Percentiles rank a stretch among this genome's conserved stretches.
Conservation (phyloP, 64 coral and sea anemone species). For the Stichodactyla mertensii region DNA sequence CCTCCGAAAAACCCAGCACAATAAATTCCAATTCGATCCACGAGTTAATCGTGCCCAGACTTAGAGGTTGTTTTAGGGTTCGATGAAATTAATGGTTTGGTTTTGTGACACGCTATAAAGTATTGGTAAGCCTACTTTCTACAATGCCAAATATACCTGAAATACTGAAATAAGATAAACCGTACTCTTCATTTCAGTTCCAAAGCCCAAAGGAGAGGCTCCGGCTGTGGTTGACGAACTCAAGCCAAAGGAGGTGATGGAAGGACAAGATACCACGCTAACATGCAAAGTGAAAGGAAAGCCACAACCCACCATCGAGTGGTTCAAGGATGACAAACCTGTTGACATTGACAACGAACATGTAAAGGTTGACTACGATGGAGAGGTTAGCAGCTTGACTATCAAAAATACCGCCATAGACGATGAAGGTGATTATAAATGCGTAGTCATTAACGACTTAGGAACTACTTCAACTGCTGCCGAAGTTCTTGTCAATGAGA, state of each 20-base stretch:
- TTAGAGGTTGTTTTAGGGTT: too few species aligned
- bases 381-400: conserved; percentile 41
- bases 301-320: conserved; percentile 71
- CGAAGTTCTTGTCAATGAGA: conserved; percentile 61
- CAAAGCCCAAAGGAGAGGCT: conserved; percentile 40
- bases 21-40: too few species aligned
- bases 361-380: conserved; percentile 56
- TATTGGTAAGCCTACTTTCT: neutral
- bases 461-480: conserved; percentile 44
- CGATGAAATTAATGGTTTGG: too few species aligned
- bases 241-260: conserved; percentile 33
- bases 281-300: conserved; percentile 58
- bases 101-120: too few species aligned
- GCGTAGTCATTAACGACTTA: conserved; percentile 49
- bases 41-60: too few species aligned
- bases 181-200: conserved; percentile 4
- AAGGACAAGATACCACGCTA: conserved; percentile 51
- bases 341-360: conserved; percentile 45
- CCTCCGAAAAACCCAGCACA: too few species aligned
- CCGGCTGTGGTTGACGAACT: conserved; percentile 35
- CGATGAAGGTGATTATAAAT: conserved; percentile 84
- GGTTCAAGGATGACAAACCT: conserved; percentile 61
- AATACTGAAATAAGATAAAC: neutral
- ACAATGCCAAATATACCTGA: neutral
- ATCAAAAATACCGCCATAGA: conserved; percentile 53